phyloP scores from a whole-genome alignment of 1,140 invertebrate genomes.

The Watersipora subatra region DNA sequence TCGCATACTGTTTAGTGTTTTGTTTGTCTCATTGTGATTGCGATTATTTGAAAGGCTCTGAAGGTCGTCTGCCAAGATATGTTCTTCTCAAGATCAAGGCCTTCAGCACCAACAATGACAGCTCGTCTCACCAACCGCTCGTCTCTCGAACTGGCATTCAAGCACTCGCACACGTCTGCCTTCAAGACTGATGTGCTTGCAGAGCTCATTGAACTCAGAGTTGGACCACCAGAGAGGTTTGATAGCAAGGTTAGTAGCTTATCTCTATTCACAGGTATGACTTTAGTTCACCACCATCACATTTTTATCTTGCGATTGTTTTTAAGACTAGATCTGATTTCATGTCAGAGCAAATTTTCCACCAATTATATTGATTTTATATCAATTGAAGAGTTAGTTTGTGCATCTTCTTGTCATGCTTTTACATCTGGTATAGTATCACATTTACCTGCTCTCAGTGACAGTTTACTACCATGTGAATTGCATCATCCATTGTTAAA shows the following conservation, averaged over 20 bases:
- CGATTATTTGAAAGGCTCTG: slow-evolving; percentile 23
- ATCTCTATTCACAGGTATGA: too few relatives aligned
- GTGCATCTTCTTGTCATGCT: neutral
- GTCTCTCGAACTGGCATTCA: slow-evolving; percentile 23
- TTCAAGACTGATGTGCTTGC: slow-evolving; percentile 22
- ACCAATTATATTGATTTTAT: neutral
- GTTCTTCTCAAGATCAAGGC: slow-evolving; percentile 33
- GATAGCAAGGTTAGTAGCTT: slow-evolving; percentile 25
- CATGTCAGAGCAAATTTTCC: neutral
- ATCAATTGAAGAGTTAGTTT: too few relatives aligned
- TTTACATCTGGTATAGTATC: neutral
- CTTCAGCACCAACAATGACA: slow-evolving; percentile 14
- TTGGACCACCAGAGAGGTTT: slow-evolving; percentile 17
- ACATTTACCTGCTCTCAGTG: too few relatives aligned
- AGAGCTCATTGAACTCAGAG: slow-evolving; percentile 28
- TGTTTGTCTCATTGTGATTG: too few relatives aligned
- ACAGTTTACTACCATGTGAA: too few relatives aligned
- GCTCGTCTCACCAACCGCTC: slow-evolving; percentile 14
- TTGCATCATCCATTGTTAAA: too few relatives aligned
- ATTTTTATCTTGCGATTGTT: neutral
- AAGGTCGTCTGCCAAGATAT: slow-evolving; percentile 34
- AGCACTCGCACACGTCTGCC: slow-evolving; percentile 16
- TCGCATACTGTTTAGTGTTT: too few relatives aligned
- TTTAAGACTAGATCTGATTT: neutral
- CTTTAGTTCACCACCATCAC: neutral